A percentile compares a stretch with the other conserved stretches of the same genome.
phyloP scores from a whole-genome alignment of 2,113 vertebrate genomes.

The Bambusicola thoracicus region DNA sequence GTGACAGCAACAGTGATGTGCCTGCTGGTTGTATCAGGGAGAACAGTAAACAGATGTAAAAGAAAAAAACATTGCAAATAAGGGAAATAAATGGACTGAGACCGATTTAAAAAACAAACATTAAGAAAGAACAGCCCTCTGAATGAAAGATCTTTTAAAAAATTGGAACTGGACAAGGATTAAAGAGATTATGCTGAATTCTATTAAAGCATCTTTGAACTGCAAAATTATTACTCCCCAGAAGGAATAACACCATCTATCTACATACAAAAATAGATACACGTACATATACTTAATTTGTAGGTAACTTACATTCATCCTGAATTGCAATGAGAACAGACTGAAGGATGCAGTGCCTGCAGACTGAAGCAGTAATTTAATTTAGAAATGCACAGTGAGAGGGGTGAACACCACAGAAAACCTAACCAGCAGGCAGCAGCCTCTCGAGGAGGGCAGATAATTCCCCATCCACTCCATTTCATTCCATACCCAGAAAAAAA shows the following conservation, averaged over 20 bases:
- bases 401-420: neutral
- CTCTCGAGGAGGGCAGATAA: neutral
- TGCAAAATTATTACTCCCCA: neutral
- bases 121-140: neutral
- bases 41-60: constrained; percentile 19
- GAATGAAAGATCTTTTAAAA: neutral
- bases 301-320: constrained; percentile 41
- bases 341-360: constrained; percentile 26
- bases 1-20: neutral
- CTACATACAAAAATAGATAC: constrained; percentile 9
- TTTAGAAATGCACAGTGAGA: neutral
- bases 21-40: neutral
- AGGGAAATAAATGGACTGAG: neutral
- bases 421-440: neutral
- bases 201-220: neutral
- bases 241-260: neutral
- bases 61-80: neutral
- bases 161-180: neutral
- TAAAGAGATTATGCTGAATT: neutral
- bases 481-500: neutral
- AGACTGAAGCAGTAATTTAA: constrained; percentile 11
- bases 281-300: neutral
- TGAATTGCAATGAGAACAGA: constrained; percentile 28
- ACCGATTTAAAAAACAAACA: neutral
- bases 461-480: neutral